Percentiles rank a stretch among this genome's conserved stretches.
phyloP scores from a whole-genome alignment of 2,888 invertebrate genomes.

The Macaria notata region DNA sequence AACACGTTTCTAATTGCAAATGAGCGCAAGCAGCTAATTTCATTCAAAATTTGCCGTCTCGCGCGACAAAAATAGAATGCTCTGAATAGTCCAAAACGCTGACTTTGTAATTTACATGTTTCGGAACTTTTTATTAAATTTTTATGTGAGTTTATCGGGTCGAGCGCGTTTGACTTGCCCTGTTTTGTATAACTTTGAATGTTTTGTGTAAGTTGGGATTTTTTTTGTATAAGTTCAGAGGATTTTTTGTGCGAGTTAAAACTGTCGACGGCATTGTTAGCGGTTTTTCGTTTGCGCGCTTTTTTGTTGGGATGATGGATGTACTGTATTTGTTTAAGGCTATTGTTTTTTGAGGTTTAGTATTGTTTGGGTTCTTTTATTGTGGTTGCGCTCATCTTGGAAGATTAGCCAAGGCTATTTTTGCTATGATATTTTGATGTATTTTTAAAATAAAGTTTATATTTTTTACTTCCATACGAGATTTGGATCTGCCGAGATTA shows the following conservation, averaged over 20 bases:
- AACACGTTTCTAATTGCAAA: not conserved
- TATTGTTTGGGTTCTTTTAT: not conserved
- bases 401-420: no score
- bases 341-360: constrained; percentile 6
- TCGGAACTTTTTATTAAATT: constrained; percentile 15
- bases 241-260: constrained; percentile 18
- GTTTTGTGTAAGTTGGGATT: constrained; percentile 13
- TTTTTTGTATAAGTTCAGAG: constrained; percentile 5
- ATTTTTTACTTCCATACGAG: no score
- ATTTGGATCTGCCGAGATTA: no score
- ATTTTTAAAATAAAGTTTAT: no score
- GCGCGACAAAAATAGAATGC: not conserved
- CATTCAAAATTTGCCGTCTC: not conserved
- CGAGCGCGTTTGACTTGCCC: constrained; percentile 9
- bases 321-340: constrained; percentile 15
- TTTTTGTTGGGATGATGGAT: constrained; percentile 22
- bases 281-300: constrained; percentile 10
- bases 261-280: constrained; percentile 17
- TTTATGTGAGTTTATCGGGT: constrained; percentile 19
- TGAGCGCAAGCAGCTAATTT: not conserved
- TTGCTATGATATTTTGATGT: no score
- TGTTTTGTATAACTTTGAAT: constrained; percentile 12
- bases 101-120: constrained; percentile 17
- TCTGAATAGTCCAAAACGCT: constrained; percentile 5
- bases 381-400: no score